Evolutionary conservation across 2,797 vertebrate species (phyloP).

Genomic region (Hafferia zeledoni): DNA sequence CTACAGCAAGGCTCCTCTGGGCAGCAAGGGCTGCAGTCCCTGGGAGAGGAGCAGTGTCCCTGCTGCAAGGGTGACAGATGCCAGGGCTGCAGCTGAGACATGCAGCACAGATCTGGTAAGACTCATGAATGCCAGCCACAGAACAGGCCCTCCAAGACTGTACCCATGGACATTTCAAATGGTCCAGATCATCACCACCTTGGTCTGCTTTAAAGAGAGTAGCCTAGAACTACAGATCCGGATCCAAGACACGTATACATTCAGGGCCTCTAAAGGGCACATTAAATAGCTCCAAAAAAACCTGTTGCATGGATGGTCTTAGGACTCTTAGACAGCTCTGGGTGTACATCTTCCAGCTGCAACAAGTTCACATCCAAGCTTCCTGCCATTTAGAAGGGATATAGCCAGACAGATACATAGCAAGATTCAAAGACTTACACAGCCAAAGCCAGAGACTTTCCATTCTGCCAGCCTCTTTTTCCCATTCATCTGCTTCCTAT

Average conservation of each 20-base stretch:
- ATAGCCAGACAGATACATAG: not conserved
- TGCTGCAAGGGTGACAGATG: not conserved
- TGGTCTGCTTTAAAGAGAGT: not conserved
- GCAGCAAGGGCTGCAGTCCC: not conserved
- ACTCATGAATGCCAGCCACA: not conserved
- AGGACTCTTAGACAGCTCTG: not conserved
- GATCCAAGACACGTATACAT: not conserved
- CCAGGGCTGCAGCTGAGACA: not conserved
- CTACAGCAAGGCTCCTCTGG: not conserved
- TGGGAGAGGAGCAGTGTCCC: not conserved
- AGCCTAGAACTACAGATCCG: not conserved
- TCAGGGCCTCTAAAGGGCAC: not conserved
- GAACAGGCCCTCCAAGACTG: not conserved
- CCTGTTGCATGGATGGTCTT: not conserved
- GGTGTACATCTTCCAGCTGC: not conserved
- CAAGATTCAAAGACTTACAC: not conserved
- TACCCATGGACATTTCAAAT: not conserved
- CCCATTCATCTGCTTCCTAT: not conserved
- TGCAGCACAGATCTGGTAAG: not conserved
- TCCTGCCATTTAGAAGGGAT: not conserved
- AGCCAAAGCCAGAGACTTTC: not conserved
- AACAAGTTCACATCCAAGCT: not conserved
- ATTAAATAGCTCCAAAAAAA: not conserved
- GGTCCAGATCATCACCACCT: not conserved
- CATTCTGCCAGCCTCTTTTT: not conserved